A percentile compares a stretch with the other conserved stretches of the same genome.
Conservation (phyloP, 2,888 invertebrate species). For the Margaritifera margaritifera region DNA sequence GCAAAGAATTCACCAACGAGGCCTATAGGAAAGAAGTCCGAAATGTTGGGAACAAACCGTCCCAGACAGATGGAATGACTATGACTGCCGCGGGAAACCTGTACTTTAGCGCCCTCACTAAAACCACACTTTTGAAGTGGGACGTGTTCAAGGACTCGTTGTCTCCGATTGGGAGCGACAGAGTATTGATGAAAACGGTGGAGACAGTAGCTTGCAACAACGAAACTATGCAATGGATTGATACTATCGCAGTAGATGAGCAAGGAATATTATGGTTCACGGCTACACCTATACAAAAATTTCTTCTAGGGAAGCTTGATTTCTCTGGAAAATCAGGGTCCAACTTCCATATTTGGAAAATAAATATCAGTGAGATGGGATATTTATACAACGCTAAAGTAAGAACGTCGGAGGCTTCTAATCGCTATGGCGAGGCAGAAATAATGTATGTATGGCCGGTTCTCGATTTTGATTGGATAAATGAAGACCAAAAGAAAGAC, state of each 20-base stretch:
- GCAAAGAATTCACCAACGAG: conserved; percentile 13
- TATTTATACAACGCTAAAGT: not conserved
- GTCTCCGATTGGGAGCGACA: conserved; percentile 12
- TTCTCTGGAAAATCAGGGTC: conserved; percentile 26
- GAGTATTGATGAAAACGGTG: not conserved
- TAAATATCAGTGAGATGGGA: conserved; percentile 29
- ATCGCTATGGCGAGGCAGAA: conserved; percentile 1
- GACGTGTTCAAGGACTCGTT: conserved; percentile 17
- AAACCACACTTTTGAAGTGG: conserved; percentile 38
- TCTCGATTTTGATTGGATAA: conserved; percentile 12
- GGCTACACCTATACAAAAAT: conserved; percentile 35
- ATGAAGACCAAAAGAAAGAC: conserved; percentile 1
- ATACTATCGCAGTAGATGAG: conserved; percentile 39
- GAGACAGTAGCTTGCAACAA: conserved; percentile 32
- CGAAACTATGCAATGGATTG: conserved; percentile 43
- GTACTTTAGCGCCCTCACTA: conserved; percentile 36
- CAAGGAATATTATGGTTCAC: conserved; percentile 47
- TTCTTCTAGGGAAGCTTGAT: conserved; percentile 31
- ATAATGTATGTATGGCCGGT: conserved; percentile 8
- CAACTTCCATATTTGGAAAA: conserved; percentile 44
- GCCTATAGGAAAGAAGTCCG: conserved; percentile 27
- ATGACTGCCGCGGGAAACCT: conserved; percentile 33
- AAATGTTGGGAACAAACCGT: conserved; percentile 34
- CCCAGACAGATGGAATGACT: conserved; percentile 39
- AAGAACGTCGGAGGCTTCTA: too few species aligned